Conservation (phyloP, 1,140 invertebrate genomes). For the Frieseomelitta varia region DNA sequence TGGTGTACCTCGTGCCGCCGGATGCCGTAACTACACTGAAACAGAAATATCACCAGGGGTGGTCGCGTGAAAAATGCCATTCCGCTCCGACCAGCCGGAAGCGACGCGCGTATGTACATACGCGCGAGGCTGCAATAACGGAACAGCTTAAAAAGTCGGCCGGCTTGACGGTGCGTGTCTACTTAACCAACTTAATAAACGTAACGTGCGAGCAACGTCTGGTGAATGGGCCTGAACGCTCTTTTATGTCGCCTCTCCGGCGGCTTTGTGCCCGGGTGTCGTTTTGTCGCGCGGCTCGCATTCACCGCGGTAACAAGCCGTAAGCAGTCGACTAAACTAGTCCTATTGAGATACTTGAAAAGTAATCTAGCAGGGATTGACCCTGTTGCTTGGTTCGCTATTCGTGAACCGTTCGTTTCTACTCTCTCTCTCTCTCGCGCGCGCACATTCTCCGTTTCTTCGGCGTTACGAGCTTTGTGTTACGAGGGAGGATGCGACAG, state of each 20-base stretch:
- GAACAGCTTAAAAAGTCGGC: constrained; percentile 9
- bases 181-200: constrained; percentile 48
- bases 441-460: too few species aligned
- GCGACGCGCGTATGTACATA: background rate
- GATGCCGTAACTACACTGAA: constrained; percentile 55
- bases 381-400: constrained; percentile 46
- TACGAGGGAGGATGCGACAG: background rate
- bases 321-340: constrained; percentile 63
- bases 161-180: constrained; percentile 8
- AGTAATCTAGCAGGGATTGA: constrained; percentile 60
- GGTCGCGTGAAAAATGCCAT: background rate
- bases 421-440: too few species aligned
- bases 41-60: constrained; percentile 21
- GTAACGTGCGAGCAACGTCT: constrained; percentile 22
- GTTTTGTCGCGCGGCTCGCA: constrained; percentile 55
- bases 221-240: constrained; percentile 40
- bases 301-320: constrained; percentile 57
- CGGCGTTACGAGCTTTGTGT: too few species aligned
- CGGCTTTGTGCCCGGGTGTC: constrained; percentile 44
- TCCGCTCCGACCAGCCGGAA: constrained; percentile 1
- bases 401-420: constrained; percentile 5
- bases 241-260: constrained; percentile 32
- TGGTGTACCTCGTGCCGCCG: background rate
- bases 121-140: background rate
- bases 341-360: constrained; percentile 65